These are phyloP conservation scores for Pitta sordida DNA, from an alignment of 2,113 vertebrate genomes.

Conservation along the genomic window DNA sequence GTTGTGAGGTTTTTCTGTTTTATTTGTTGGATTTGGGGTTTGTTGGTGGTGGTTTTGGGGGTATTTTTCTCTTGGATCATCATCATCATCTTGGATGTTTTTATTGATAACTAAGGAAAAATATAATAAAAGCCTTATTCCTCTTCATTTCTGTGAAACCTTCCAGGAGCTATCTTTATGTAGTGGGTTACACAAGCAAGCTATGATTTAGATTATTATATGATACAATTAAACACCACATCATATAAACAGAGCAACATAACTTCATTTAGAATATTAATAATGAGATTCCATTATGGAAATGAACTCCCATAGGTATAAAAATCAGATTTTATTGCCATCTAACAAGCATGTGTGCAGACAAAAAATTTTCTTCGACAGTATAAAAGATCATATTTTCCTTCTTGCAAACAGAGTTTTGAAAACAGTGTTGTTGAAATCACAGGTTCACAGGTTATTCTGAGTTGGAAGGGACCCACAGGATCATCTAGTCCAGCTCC, in stretches of 20 bases:
- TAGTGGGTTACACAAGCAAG: not conserved
- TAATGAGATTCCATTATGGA: not conserved
- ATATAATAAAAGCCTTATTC: not conserved
- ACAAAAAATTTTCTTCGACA: not conserved
- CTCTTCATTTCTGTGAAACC: not conserved
- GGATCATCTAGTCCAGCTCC: too few relatives aligned
- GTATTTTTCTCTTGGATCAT: not conserved
- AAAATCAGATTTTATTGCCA: not conserved
- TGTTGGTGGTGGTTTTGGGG: not conserved
- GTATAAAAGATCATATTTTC: not conserved
- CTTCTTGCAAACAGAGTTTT: not conserved
- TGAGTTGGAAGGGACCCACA: too few relatives aligned
- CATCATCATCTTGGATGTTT: not conserved
- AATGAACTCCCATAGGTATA: not conserved
- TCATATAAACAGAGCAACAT: not conserved
- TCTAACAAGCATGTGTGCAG: not conserved
- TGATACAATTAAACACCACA: not conserved
- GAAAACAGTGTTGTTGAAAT: not conserved
- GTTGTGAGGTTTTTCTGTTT: not conserved
- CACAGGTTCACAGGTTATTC: too few relatives aligned
- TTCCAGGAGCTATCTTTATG: not conserved
- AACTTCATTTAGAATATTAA: not conserved
- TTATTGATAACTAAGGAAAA: not conserved
- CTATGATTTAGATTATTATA: not conserved
- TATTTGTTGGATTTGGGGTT: too few relatives aligned